phyloP scores from a whole-genome alignment of 2,797 vertebrate genomes.

The Enteromius mattozi region DNA sequence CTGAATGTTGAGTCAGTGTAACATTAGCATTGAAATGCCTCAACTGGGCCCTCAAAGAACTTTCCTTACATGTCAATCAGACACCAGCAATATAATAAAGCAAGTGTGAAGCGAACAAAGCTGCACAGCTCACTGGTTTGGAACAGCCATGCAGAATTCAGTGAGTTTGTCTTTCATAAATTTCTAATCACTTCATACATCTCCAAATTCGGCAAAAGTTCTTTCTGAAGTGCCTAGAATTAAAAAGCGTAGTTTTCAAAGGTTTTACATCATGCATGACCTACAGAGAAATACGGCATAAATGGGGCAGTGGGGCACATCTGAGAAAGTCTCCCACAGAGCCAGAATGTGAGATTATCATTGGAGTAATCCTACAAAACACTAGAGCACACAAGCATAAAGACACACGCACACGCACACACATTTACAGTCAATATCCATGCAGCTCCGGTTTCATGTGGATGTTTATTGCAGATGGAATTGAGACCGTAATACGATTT shows the following conservation, averaged over 20 bases:
- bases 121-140: background rate
- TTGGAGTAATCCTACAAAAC: slow-evolving; percentile 37
- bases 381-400: slow-evolving; percentile 3
- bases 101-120: background rate
- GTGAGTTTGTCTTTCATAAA: slow-evolving; percentile 35
- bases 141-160: slow-evolving; percentile 20
- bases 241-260: slow-evolving; percentile 23
- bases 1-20: background rate
- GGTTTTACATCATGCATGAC: slow-evolving; percentile 29
- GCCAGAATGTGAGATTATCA: slow-evolving; percentile 29
- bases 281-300: slow-evolving; percentile 18
- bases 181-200: slow-evolving; percentile 24
- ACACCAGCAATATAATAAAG: background rate
- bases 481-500: slow-evolving; percentile 43
- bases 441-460: slow-evolving; percentile 37
- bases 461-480: slow-evolving; percentile 36
- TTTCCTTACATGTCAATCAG: background rate
- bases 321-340: slow-evolving; percentile 28
- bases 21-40: slow-evolving; percentile 11
- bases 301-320: slow-evolving; percentile 55
- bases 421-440: slow-evolving; percentile 18
- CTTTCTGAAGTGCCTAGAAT: background rate
- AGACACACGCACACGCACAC: slow-evolving; percentile 10
- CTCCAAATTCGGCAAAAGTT: slow-evolving; percentile 14
- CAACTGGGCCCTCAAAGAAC: slow-evolving; percentile 9